Base-by-base conservation (phyloP, 2,888 invertebrate genomes). In the Patella ulyssiponensis region DNA sequence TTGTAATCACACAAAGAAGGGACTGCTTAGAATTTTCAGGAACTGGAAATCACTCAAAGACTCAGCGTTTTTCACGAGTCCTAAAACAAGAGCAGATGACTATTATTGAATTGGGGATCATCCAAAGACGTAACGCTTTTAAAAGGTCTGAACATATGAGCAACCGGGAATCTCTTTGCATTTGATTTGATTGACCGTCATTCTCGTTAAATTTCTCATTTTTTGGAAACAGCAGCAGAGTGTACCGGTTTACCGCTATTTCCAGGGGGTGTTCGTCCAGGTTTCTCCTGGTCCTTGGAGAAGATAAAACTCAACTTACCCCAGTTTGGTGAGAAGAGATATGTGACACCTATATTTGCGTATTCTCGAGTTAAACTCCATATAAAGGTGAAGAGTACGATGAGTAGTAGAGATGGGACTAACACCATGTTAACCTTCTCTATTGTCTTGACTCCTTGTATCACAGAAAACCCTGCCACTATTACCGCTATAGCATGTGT, bases 351-450 rank as follows among this genome's bases (percentile, higher is more conserved):
- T 14, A 76, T 20, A 71, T 84, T 87, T 11, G 88, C 86, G 78
- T 86, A 84, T 9, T 83, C 78, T 51, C 87, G 64, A 4, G 89
- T 88, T 9, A 90, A 79, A 0, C 89, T 85, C 89, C 89, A 90
- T 20, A 85, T 77, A 76, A 90, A 90, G 1, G 86, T 88, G 79
- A 88, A 88, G 44, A 88, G 58, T 2, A 90, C 76, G 23, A 90
- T 86, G 1, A 83, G 56, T 44, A 90, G 79, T 12, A 90, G 80
- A 5, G 86, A 44, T 14, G 90, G 90, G 4, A 89, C 88, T 27
- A 90, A 80, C 51, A 87, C 81, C 80, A 89, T 80, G 83, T 88
- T 89, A n/a, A 87, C 89, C 76, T 86, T 88, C 82, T 90, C 90
- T 72, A 90, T 89, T 4, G 87, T 86, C 75, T 85, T 88, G 7